Base-by-base conservation (phyloP, 2,113 vertebrate genomes). In the Mola mola region DNA sequence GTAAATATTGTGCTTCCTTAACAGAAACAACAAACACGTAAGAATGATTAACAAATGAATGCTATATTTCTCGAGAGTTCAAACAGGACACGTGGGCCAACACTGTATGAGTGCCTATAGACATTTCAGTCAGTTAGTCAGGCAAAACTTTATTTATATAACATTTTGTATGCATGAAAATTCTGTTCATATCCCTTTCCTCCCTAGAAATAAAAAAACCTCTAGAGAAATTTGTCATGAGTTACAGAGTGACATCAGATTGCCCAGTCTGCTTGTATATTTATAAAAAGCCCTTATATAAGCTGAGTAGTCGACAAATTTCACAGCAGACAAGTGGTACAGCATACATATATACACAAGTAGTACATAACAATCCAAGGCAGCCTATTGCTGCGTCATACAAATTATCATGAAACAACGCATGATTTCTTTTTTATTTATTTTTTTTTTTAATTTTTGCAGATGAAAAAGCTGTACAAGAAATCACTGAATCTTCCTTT, bases 251-350 rank as follows among this genome's bases (percentile, higher is more conserved):
- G 83, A 84, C 21, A 62, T 84, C 69, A 71, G 66, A 59, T 86
- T 69, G 57, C 79, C 82, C 81, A 42, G 84, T 90, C 86, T 90
- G 75, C 75, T 80, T 86, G 87, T 63, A 86, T 70, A 62, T 81
- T 65, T 88, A 87, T 78, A 85, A 89, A 89, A 90, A 92, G 90
- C 92, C 92, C 91, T 93, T 91, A 84, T 89, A 89, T 87, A 88
- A 89, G 89, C 75, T 84, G 87, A 83, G 81, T 89, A 79, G 72
- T 89, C 78, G 81, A 89, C 76, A 82, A 80, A 78, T 78, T 89
- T 82, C 79, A 87, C 86, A 84, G 86, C 85, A 82, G 85, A 89
- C 89, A 82, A 84, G 85, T 89, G 86, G 78, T 87, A 90, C 83
- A 86, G 84, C 77, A 88, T 89, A 90, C 80, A 85, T 87, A 88